Conservation (phyloP, 1,140 invertebrate species). For the Copidosoma floridanum region DNA sequence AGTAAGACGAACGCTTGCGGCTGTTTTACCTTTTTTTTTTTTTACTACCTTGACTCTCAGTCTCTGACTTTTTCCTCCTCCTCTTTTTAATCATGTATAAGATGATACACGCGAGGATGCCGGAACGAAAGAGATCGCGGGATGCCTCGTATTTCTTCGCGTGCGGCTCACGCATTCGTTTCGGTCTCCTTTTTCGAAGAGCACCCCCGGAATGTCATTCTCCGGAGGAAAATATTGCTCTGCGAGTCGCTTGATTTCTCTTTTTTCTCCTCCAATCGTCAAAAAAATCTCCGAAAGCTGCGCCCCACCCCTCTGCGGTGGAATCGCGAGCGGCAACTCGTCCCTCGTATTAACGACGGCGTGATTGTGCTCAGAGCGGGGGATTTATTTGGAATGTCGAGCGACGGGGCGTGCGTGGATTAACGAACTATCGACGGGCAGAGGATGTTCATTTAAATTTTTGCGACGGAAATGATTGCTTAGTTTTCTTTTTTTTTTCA, state of each 20-base stretch:
- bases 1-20: too few relatives aligned
- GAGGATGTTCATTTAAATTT: too few relatives aligned
- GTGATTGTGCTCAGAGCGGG: background rate
- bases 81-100: background rate
- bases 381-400: background rate
- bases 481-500: too few relatives aligned
- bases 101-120: background rate
- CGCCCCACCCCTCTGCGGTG: too few relatives aligned
- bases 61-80: background rate
- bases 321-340: background rate
- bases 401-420: background rate
- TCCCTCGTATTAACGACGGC: too few relatives aligned
- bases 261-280: slow-evolving; percentile 2
- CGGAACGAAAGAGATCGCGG: slow-evolving; percentile 1
- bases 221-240: background rate
- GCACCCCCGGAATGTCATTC: background rate
- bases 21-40: too few relatives aligned
- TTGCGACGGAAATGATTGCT: too few relatives aligned
- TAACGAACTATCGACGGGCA: too few relatives aligned
- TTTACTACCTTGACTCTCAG: background rate
- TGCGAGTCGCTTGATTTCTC: background rate
- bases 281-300: background rate
- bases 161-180: background rate
- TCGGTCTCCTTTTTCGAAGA: background rate
- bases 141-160: slow-evolving; percentile 18